These are phyloP conservation scores for Ondatra zibethicus DNA, from an alignment of 2,113 vertebrate species.

Conservation along the genomic window DNA sequence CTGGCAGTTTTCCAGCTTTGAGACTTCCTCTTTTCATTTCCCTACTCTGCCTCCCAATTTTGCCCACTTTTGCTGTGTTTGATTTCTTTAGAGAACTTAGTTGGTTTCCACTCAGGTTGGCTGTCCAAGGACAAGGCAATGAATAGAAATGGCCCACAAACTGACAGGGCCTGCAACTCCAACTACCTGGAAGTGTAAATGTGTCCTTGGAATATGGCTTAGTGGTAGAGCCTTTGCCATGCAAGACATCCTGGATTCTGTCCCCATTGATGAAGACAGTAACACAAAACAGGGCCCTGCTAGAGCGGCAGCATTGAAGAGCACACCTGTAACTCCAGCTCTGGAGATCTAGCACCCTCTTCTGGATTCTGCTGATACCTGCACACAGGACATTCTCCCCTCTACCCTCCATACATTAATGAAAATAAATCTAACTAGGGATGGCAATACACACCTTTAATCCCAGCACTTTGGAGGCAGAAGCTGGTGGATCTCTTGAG, in stretches of 20 bases:
- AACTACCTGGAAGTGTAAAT: background rate
- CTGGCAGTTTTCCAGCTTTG: background rate
- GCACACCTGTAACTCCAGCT: background rate
- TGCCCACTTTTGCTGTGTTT: background rate
- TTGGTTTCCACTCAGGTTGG: background rate
- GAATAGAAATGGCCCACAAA: background rate
- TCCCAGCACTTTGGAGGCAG: no score
- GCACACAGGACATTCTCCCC: background rate
- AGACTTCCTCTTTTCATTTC: background rate
- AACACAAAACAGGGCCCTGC: background rate
- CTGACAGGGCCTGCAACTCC: background rate
- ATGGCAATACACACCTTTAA: no score
- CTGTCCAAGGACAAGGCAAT: background rate
- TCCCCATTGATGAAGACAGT: background rate
- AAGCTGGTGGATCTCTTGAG: no score
- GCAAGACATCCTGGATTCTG: background rate
- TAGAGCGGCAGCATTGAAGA: background rate
- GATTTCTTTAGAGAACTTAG: background rate
- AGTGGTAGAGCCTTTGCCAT: background rate
- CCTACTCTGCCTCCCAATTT: background rate
- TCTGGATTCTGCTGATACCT: background rate
- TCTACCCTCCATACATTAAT: background rate
- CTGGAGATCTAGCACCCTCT: background rate
- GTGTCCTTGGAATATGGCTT: background rate
- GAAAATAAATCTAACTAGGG: background rate